A percentile compares a stretch with the other conserved stretches of the same genome.
Conservation (phyloP, 2,797 vertebrate genomes). For the Gymnocypris eckloni region DNA sequence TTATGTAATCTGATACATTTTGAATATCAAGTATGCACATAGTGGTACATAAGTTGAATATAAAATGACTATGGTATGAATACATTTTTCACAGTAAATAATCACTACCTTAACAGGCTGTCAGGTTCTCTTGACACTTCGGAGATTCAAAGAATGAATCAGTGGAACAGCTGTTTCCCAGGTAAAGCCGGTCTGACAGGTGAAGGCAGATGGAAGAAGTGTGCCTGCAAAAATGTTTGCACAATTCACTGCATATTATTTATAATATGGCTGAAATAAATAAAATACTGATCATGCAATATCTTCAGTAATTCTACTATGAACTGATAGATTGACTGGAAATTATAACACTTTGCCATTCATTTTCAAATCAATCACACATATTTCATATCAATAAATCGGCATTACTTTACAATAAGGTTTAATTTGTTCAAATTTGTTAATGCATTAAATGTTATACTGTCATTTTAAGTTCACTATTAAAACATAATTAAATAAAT, state of each 20-base stretch:
- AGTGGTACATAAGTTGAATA: background rate
- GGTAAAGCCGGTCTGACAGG: conserved; percentile 71
- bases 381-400: background rate
- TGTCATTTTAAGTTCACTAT: no score
- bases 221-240: conserved; percentile 65
- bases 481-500: no score
- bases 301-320: background rate
- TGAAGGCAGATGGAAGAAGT: conserved; percentile 35
- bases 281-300: background rate
- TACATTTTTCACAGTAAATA: background rate
- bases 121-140: conserved; percentile 62
- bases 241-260: background rate
- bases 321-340: background rate
- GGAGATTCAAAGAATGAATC: conserved; percentile 57
- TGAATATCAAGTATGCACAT: background rate
- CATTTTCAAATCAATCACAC: background rate
- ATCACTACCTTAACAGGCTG: conserved; percentile 71
- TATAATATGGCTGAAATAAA: background rate
- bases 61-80: background rate
- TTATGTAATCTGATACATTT: background rate
- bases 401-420: background rate
- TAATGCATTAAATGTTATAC: background rate
- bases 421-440: background rate
- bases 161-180: conserved; percentile 69
- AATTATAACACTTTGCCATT: background rate